Base-by-base conservation (phyloP, 1,140 invertebrate species). In the Drosophila ambigua region DNA sequence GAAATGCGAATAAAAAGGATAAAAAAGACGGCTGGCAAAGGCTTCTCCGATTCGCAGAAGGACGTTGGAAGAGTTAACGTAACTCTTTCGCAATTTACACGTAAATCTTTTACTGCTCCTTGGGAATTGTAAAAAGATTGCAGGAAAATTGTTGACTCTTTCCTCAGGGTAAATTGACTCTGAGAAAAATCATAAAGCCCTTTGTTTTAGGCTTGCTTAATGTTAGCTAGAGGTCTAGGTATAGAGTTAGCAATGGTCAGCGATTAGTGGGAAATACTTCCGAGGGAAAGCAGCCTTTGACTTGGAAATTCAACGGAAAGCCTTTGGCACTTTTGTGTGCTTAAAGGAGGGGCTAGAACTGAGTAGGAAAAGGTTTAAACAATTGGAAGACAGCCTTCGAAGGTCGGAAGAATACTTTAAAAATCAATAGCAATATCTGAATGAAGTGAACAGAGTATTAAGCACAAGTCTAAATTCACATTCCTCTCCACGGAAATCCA, bases 71-170 rank as follows among this genome's bases (percentile, higher is more conserved):
- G 82, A 85, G 82, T 85, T 87, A 88, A 88, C 79, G 83, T 82
- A 87, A 87, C 83, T 87, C 83, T 87, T 87, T 87, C 83, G 79
- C 67, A 78, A 88, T 80, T 88, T 88, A 65, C 81, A 85, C 82
- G 73, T 72, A 84, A 80, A 69, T 55, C 45, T 59, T 83, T 84
- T 84, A 77, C 63, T 16, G 44, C 55, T 76, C 60, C 60, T 53
- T 8, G 8, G 16, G 15, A 35, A 39, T 20, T 20, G 20, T 20
- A 20, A 20, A 2, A 20, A 20, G 1, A 20, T 20, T 20, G 20
- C 20, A 20, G 20, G 20, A 57, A 57, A 8, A 39, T 13, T 39
- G 9, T 39, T 39, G 35, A 39, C 35, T 39, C 7, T 26, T 15
- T 41, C 11, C 15, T 39, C 20, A 31, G 7, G 50, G 23, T 45